Conservation (phyloP, 1,140 invertebrate genomes). For the Matsumurasca onukii region DNA sequence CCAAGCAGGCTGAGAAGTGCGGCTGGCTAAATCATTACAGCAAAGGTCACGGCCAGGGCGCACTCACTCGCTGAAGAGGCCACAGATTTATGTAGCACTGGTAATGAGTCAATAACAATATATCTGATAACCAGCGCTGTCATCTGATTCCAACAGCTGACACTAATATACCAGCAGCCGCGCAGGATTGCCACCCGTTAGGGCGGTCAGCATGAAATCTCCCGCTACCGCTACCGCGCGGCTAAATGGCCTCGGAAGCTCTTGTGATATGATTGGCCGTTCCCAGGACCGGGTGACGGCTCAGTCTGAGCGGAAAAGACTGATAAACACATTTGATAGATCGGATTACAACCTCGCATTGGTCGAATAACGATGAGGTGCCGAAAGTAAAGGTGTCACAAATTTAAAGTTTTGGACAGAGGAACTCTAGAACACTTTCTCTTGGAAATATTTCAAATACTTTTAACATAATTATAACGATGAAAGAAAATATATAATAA, state of each 20-base stretch:
- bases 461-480: no score
- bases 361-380: no score
- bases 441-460: no score
- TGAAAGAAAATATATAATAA: no score
- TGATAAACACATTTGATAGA: neutral
- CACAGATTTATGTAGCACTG: constrained; percentile 14
- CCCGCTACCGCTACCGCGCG: constrained; percentile 1
- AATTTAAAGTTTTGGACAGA: no score
- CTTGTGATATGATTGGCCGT: neutral
- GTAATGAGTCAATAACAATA: constrained; percentile 27
- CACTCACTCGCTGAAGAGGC: neutral
- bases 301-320: neutral
- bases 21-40: no score
- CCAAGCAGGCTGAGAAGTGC: no score
- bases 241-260: constrained; percentile 11
- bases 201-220: constrained; percentile 7
- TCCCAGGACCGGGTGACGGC: neutral
- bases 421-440: no score
- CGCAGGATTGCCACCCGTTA: constrained; percentile 3
- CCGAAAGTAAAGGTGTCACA: no score
- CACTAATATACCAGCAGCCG: constrained; percentile 1
- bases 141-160: constrained; percentile 15
- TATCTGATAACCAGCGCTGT: constrained; percentile 15
- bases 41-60: constrained; percentile 26
- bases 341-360: neutral